Evolutionary conservation across 2,113 vertebrate species (phyloP).

Genomic region (Sitta europaea): DNA sequence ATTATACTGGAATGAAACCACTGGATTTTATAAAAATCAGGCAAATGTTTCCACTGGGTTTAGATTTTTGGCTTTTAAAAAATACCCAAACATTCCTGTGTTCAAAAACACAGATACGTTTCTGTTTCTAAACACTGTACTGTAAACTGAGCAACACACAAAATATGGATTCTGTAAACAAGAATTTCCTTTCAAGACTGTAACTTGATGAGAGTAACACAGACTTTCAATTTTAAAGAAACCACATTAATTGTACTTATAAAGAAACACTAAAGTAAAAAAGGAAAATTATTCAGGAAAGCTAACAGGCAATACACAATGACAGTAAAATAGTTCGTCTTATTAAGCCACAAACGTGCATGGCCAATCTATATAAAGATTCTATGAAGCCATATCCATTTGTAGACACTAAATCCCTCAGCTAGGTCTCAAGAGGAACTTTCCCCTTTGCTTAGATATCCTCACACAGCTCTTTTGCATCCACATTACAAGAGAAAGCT

Average conservation of each 20-base stretch:
- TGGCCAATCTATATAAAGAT: neutral
- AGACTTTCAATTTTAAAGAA: neutral
- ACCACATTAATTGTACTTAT: neutral
- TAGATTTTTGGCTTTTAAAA: neutral
- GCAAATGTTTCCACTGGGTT: slow-evolving; percentile 11
- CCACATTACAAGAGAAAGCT: neutral
- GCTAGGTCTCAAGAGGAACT: neutral
- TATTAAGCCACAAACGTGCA: neutral
- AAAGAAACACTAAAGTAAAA: neutral
- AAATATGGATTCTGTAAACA: neutral
- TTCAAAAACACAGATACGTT: neutral
- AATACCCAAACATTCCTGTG: neutral
- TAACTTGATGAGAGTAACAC: neutral
- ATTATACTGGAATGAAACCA: slow-evolving; percentile 21
- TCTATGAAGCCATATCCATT: neutral
- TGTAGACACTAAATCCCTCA: neutral
- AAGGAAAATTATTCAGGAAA: neutral
- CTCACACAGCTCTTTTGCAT: neutral
- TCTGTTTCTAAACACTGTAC: neutral
- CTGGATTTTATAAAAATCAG: neutral
- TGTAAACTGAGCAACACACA: neutral
- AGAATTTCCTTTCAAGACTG: neutral
- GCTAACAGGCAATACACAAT: neutral
- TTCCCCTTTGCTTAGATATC: neutral
- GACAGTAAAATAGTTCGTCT: neutral